phyloP scores from a whole-genome alignment of 2,113 vertebrate genomes.

The Emydocephalus ijimae region DNA sequence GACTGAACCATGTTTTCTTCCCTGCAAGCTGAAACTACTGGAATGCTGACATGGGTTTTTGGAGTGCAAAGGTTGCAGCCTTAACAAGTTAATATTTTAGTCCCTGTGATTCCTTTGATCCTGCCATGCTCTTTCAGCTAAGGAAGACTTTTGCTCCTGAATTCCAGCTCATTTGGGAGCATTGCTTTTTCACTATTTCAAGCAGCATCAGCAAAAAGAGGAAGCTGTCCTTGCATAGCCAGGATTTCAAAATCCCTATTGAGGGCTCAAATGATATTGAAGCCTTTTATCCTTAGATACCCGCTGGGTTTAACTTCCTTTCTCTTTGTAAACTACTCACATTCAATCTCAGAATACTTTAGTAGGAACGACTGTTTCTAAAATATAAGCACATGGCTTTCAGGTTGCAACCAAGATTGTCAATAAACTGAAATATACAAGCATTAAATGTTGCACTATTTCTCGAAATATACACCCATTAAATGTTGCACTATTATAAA shows the following conservation, averaged over 20 bases:
- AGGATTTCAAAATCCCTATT: neutral
- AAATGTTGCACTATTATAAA: neutral
- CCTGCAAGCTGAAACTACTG: neutral
- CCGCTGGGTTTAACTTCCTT: neutral
- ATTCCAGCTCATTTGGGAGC: neutral
- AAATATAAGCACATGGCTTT: neutral
- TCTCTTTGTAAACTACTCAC: neutral
- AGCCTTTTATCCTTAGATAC: neutral
- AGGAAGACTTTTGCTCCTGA: neutral
- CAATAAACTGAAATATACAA: neutral
- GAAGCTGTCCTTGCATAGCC: neutral
- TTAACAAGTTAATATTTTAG: slow-evolving; percentile 27
- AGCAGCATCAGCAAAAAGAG: neutral
- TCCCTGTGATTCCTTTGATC: neutral
- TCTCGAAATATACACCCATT: neutral
- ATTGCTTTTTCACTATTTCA: neutral
- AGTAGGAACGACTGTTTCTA: neutral
- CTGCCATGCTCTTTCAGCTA: neutral
- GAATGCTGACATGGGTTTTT: neutral
- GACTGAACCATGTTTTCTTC: neutral
- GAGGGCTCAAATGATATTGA: neutral
- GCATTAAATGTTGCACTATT: neutral
- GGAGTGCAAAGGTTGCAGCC: slow-evolving; percentile 9
- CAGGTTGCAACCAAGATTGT: neutral
- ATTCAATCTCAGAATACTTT: neutral